Conservation (phyloP, 1,140 invertebrate species). For the Rhagoletis pomonella region DNA sequence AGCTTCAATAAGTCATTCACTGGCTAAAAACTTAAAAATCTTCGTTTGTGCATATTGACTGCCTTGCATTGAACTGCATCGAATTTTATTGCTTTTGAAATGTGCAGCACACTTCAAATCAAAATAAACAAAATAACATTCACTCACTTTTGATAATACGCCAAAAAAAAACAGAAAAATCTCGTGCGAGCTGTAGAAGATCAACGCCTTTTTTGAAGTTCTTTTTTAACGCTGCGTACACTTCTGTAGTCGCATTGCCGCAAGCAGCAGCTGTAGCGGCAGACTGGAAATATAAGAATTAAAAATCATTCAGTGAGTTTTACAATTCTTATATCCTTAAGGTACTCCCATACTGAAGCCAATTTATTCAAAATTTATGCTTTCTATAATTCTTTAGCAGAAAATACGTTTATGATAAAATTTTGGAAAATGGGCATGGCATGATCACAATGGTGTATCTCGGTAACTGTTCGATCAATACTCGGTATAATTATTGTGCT, state of each 20-base stretch:
- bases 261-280: no score
- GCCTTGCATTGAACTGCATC: constrained; percentile 27
- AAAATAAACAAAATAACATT: constrained; percentile 52
- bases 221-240: no score
- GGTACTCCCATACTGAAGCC: no score
- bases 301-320: background rate
- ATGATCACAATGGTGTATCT: no score
- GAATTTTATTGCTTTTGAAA: constrained; percentile 41
- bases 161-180: background rate
- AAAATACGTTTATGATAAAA: no score
- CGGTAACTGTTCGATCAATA: no score
- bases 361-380: no score
- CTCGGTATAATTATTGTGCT: no score
- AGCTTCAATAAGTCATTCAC: background rate
- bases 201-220: background rate
- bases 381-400: no score
- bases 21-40: constrained; percentile 11
- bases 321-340: no score
- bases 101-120: constrained; percentile 26
- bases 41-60: background rate
- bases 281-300: background rate
- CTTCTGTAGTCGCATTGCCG: no score
- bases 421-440: no score
- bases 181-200: background rate
- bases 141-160: background rate